phyloP scores from a whole-genome alignment of 2,113 vertebrate genomes.

The Callithrix jacchus region DNA sequence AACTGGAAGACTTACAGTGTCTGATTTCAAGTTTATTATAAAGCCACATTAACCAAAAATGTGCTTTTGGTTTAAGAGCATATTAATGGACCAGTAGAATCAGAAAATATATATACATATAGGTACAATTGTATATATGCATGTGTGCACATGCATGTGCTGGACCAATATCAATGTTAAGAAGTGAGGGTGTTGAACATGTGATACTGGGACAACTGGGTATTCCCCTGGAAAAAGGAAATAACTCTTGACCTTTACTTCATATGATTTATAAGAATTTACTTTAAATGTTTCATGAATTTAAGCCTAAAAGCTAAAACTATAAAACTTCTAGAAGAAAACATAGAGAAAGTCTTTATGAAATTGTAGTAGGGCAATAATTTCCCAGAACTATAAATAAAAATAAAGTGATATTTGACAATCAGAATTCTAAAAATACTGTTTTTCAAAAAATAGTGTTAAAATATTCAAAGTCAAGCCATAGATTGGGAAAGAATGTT shows the following conservation, averaged over 20 bases:
- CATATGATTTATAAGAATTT: neutral
- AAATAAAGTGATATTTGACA: neutral
- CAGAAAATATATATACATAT: neutral
- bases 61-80: neutral
- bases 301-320: neutral
- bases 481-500: neutral
- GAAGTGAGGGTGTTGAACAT: neutral
- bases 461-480: neutral
- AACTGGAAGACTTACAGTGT: neutral
- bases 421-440: neutral
- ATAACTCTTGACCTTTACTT: neutral
- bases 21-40: constrained; percentile 19
- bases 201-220: neutral
- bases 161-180: neutral
- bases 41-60: neutral
- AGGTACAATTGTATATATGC: neutral
- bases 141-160: neutral
- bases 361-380: neutral
- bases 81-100: neutral
- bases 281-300: neutral
- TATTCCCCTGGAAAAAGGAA: neutral
- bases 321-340: neutral
- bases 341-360: neutral
- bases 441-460: neutral
- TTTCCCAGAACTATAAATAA: neutral